Evolutionary conservation across 2,797 vertebrate genomes (phyloP), one percentile per base, ranked within the genome.

Genomic region (Gymnoscopelus microlampas): DNA sequence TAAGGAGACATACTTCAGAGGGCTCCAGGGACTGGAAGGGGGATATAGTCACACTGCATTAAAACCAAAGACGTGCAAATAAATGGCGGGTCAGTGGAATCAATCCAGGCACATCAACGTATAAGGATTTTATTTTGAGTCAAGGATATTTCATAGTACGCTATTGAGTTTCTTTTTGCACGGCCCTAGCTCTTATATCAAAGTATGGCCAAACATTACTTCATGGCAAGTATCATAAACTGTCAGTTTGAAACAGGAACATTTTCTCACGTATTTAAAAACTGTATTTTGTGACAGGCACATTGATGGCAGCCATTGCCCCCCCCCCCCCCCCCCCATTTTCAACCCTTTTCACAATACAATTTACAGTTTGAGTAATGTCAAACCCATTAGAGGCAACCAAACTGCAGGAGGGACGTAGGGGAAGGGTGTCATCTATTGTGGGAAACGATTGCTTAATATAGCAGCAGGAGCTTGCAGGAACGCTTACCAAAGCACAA

Each of bases 401-500:
- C 93, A 80, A 90, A 94, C 79, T 92, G 93, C 93, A 87, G 84
- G 78, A 85, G 91, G 92, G 87, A 87, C 94, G 92, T 74, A 81
- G 79, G 81, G 83, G 71, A 93, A 92, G 91, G 92, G 83, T 95
- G 96, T 95, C 95, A 94, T 95, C 95, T 91, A 93, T 94, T 91
- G 80, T 91, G 94, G 95, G 88, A 93, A 96, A 94, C 91, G 93
- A 96, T 94, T 94, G 95, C 95, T 96, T 96, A 95, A 97, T 95
- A 95, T 91, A 93, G 92, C 93, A 84, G 88, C 87, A 59, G 92
- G 39, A 91, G 95, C 93, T 94, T 93, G 59, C 69, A 95, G 93
- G 93, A 93, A 86, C 93, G 89, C 94, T 93, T 93, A 91, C 88
- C 92, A 85, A 81, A 93, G 85, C 91, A 89, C 94, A 93, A 82